A percentile compares a stretch with the other conserved stretches of the same genome.
These are phyloP conservation scores for Cephus pygmeus DNA, from an alignment of 2,888 invertebrate species.

Conservation along the genomic window DNA sequence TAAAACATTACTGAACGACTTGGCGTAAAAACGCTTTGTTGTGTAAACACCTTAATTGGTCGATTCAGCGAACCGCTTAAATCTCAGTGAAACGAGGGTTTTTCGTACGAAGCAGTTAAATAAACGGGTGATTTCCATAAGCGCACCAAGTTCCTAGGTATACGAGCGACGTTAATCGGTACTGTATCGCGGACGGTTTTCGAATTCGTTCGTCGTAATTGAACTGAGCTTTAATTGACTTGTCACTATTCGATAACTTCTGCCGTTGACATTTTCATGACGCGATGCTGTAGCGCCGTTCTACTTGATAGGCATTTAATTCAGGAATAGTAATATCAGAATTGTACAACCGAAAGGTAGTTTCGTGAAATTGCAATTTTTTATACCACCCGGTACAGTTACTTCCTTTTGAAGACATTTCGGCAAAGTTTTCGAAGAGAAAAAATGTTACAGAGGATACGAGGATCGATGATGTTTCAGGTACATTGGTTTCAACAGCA, in stretches of 20 bases:
- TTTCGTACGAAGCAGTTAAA: background rate
- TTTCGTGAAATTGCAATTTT: background rate
- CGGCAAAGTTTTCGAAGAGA: background rate
- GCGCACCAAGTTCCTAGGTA: background rate
- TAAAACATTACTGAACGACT: background rate
- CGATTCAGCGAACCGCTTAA: constrained; percentile 17
- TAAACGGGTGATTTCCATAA: background rate
- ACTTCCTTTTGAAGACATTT: background rate
- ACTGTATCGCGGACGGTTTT: background rate
- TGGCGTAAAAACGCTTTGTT: constrained; percentile 29
- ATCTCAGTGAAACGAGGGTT: background rate
- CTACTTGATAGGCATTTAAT: background rate
- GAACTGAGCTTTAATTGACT: background rate
- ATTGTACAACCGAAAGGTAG: background rate
- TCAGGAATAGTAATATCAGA: background rate
- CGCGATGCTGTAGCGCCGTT: background rate
- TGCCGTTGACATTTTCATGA: background rate
- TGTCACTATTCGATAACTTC: background rate
- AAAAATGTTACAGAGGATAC: background rate
- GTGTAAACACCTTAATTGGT: constrained; percentile 37
- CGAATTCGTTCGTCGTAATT: background rate
- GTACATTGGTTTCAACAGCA: constrained; percentile 97
- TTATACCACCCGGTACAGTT: background rate
- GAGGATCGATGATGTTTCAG: constrained; percentile 66
- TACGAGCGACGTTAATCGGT: background rate